A percentile compares a stretch with the other conserved stretches of the same genome.
Conservation (phyloP, 2,113 vertebrate genomes). For the Herpailurus yagouaroundi region DNA sequence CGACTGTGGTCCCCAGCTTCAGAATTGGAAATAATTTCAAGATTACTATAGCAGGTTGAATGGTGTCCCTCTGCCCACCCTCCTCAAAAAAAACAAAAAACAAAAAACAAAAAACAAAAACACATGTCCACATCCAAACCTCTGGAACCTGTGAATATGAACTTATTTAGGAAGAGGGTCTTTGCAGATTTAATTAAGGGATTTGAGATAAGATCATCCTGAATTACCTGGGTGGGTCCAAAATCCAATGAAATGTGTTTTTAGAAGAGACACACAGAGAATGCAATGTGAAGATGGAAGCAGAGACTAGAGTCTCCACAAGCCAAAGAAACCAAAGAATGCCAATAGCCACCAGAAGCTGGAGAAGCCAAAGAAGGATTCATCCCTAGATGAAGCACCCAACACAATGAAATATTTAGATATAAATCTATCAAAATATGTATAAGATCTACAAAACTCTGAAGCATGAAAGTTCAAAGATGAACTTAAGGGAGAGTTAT, state of each 20-base stretch:
- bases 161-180: neutral
- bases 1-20: neutral
- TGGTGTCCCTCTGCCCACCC: neutral
- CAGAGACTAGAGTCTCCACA: neutral
- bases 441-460: neutral
- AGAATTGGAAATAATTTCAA: neutral
- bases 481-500: neutral
- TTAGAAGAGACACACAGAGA: neutral
- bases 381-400: neutral
- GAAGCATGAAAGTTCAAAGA: neutral
- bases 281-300: neutral
- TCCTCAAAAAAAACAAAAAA: too few relatives aligned
- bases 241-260: neutral
- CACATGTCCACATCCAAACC: neutral
- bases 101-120: neutral
- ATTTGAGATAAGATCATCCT: neutral
- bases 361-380: neutral
- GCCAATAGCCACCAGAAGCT: neutral
- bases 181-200: neutral
- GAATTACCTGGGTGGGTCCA: neutral
- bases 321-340: neutral
- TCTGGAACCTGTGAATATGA: neutral
- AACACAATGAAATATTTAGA: neutral
- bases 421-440: neutral
- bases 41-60: neutral